Evolutionary conservation across 2,888 invertebrate species (phyloP), one percentile per base, ranked within the genome.

Genomic region (Diaprepes abbreviatus): DNA sequence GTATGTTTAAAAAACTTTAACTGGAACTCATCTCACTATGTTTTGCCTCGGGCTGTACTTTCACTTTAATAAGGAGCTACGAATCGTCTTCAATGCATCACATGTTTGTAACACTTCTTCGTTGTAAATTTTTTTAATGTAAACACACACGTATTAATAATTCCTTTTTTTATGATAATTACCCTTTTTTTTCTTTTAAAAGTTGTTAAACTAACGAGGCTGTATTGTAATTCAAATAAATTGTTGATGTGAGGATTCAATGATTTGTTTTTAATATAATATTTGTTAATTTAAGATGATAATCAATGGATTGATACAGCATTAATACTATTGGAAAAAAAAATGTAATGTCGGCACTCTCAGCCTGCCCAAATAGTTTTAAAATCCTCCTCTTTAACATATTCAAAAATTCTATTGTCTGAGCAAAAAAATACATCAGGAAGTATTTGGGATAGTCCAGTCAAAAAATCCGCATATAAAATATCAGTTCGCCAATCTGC

Each of bases 21-120:
- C 57, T 71, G 64, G 64, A 65, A 55, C 50, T 64, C 65, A 65
- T 68, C 65, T 57, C 54, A 43, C 36, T 60, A 59, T 63, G 68
- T 57, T 60, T 66, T 63, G 66, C 66, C 72, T 69, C 52, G 9
- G 52, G 62, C 63, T 58, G 58, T 57, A 69, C 66, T 72, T 72
- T 72, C 69, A 69, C 69, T 69, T 63, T 69, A 68, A 68, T 68
- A 68, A 63, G 63, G 40, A 48, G 68, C 50, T 57, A 45, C 55
- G 33, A 55, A 55, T 45, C 50, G 48, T 63, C 40, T 67, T 62
- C 55, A 38, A 57, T 33, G 35, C 48, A 35, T 12, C 21, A 45
- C 65, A 57, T 4, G 5, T 52, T 59, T 48, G 58, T 24, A 33
- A 33, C 16, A 28, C 17, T 36, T 63, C 35, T 16, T 40, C 24